Conservation (phyloP, 92 coral and sea anemone species). For the Micromussa lordhowensis region DNA sequence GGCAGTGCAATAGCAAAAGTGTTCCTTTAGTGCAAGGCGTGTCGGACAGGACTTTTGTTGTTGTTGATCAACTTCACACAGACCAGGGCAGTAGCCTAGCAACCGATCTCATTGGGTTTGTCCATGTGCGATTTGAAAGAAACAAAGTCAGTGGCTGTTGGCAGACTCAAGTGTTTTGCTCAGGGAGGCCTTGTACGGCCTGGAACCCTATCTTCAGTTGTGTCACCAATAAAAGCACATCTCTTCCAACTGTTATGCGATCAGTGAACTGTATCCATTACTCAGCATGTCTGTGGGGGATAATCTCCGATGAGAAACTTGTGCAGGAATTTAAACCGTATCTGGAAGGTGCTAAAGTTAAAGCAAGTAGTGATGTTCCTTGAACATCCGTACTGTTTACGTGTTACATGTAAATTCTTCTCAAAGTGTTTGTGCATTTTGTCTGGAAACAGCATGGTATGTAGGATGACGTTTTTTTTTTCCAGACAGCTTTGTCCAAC, state of each 20-base stretch:
- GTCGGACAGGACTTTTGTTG: conserved; percentile 82
- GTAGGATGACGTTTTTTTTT: not conserved
- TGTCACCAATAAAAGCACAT: conserved; percentile 29
- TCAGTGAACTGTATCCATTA: conserved; percentile 86
- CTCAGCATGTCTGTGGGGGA: conserved; percentile 94
- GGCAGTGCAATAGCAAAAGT: conserved; percentile 54
- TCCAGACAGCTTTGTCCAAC: not conserved
- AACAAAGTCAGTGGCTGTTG: conserved; percentile 64
- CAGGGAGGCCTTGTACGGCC: conserved; percentile 89
- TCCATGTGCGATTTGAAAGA: conserved; percentile 95
- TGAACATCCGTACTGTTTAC: not conserved
- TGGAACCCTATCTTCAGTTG: conserved; percentile 89
- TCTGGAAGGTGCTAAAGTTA: conserved; percentile 26
- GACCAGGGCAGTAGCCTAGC: conserved; percentile 63
- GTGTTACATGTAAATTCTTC: not conserved
- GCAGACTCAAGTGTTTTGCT: conserved; percentile 86
- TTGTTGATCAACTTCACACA: conserved; percentile 77
- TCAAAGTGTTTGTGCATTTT: not conserved
- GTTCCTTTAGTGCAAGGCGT: conserved; percentile 87
- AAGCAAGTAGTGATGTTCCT: not conserved
- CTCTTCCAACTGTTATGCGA: conserved; percentile 42
- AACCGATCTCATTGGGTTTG: conserved; percentile 71
- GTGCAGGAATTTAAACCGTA: conserved; percentile 27
- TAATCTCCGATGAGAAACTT: conserved; percentile 79
- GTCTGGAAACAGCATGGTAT: not conserved